Percentiles rank a stretch among this genome's conserved stretches.
phyloP scores from a whole-genome alignment of 2,888 invertebrate genomes.

The Patella depressa region DNA sequence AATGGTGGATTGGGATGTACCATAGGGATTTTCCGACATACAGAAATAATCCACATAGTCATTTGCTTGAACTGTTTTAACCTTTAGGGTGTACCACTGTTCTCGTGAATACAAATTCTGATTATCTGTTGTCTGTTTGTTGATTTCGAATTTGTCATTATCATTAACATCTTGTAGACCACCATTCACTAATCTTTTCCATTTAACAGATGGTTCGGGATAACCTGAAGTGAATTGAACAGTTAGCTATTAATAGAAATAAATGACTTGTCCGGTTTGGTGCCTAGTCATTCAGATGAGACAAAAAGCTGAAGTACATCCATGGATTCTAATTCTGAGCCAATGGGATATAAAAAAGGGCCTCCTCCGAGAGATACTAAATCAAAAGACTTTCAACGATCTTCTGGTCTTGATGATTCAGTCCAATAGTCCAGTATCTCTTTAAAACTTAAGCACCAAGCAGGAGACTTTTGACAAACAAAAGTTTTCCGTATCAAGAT shows the following conservation, averaged over 20 bases:
- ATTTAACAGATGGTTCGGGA: constrained; percentile 62
- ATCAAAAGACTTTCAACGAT: no score
- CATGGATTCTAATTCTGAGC: no score
- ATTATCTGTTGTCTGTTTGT: constrained; percentile 60
- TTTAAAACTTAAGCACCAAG: no score
- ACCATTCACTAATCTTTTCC: constrained; percentile 53
- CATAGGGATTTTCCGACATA: constrained; percentile 60
- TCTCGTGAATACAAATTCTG: constrained; percentile 56
- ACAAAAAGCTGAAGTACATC: no score
- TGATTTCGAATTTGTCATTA: constrained; percentile 64
- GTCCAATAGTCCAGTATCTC: no score
- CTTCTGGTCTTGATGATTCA: no score
- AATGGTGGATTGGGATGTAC: constrained; percentile 46
- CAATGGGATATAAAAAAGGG: no score
- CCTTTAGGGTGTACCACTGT: constrained; percentile 66
- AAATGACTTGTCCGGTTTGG: no score
- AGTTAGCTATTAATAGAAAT: neutral
- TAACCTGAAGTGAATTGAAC: constrained; percentile 50
- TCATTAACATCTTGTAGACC: constrained; percentile 52
- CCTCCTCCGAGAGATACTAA: no score
- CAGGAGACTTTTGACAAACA: no score
- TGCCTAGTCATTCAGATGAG: no score
- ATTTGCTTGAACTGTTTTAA: constrained; percentile 65
- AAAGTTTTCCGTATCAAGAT: no score
- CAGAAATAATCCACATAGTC: constrained; percentile 65